phyloP scores from a whole-genome alignment of 30 jellyfish, hydroid and myxozoan species.

The Phacellophora camtschatica region DNA sequence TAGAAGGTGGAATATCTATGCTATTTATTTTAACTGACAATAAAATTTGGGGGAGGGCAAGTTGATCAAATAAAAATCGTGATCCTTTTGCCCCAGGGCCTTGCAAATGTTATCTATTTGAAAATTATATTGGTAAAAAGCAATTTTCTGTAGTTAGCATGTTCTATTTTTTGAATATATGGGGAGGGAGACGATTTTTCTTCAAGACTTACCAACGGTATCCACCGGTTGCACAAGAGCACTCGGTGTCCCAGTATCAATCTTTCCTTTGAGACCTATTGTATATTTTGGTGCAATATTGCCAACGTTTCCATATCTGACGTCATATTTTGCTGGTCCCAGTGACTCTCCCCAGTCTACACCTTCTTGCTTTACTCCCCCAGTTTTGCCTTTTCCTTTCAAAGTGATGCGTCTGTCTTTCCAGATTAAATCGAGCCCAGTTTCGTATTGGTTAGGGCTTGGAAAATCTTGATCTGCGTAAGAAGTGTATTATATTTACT shows the following conservation, averaged over 20 bases:
- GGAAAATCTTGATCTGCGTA: constrained; percentile 39
- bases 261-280: constrained; percentile 14
- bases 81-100: too few relatives aligned
- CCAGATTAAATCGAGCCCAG: constrained; percentile 57
- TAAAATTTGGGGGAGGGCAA: too few relatives aligned
- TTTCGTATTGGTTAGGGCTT: constrained; percentile 62
- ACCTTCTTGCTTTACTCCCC: not conserved
- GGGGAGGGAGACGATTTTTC: too few relatives aligned
- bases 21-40: too few relatives aligned
- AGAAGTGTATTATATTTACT: too few relatives aligned
- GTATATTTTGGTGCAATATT: constrained; percentile 32
- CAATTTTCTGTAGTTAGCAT: not conserved
- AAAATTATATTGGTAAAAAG: not conserved
- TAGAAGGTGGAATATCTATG: too few relatives aligned
- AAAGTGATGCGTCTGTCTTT: constrained; percentile 30
- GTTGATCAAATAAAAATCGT: too few relatives aligned
- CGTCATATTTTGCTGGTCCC: constrained; percentile 62
- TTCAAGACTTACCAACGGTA: constrained; percentile 51
- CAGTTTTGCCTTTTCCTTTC: constrained; percentile 53
- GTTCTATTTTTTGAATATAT: not conserved
- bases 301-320: constrained; percentile 48
- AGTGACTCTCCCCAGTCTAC: constrained; percentile 26
- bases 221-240: constrained; percentile 63
- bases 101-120: too few relatives aligned
- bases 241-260: constrained; percentile 67